Percentiles rank a stretch among this genome's conserved stretches.
phyloP scores from a whole-genome alignment of 2,797 vertebrate genomes.

The Podarcis lilfordi region DNA sequence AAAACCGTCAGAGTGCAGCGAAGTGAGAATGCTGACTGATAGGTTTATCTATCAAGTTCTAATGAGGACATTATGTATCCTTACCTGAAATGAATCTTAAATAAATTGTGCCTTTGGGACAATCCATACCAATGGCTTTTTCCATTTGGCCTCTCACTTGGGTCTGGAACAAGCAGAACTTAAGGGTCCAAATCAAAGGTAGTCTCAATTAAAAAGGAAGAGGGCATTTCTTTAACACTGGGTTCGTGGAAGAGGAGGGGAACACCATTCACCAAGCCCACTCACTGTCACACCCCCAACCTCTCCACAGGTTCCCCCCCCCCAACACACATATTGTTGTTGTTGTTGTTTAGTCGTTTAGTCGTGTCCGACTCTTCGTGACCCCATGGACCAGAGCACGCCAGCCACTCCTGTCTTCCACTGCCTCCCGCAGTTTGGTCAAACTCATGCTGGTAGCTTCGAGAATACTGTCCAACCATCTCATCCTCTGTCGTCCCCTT shows the following conservation, averaged over 20 bases:
- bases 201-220: not conserved
- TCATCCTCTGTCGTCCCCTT: too few species aligned
- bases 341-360: too few species aligned
- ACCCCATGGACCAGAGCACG: too few species aligned
- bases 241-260: not conserved
- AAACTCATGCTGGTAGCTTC: too few species aligned
- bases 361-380: too few species aligned
- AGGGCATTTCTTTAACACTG: not conserved
- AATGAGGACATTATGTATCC: slow-evolving; percentile 4
- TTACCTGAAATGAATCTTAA: not conserved
- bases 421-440: too few species aligned
- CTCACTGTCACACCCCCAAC: too few species aligned
- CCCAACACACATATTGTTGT: too few species aligned
- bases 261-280: not conserved
- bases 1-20: slow-evolving; percentile 9
- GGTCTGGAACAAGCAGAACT: too few species aligned
- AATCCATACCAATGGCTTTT: not conserved
- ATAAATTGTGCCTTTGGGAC: not conserved
- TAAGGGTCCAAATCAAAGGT: not conserved
- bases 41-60: not conserved
- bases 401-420: too few species aligned
- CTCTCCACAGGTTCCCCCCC: too few species aligned
- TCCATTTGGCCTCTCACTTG: not conserved
- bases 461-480: too few species aligned
- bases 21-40: slow-evolving; percentile 13